phyloP scores from a whole-genome alignment of 2,888 invertebrate species.

The Trichopoda pennipes region DNA sequence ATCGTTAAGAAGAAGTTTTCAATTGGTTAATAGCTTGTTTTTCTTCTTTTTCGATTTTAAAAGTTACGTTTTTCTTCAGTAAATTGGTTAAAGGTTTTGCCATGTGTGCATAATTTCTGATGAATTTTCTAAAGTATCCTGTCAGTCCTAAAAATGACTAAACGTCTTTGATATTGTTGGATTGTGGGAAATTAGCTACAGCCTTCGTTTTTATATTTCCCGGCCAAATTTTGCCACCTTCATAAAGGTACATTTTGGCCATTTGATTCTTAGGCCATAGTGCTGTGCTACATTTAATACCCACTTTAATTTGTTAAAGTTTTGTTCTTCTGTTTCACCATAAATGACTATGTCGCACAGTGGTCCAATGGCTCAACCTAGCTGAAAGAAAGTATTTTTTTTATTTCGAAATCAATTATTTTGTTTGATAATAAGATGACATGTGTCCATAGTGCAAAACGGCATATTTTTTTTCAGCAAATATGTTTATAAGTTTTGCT shows the following conservation, averaged over 20 bases:
- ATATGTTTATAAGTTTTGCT: too few species aligned
- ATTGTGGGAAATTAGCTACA: neutral
- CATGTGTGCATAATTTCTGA: neutral
- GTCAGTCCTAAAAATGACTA: neutral
- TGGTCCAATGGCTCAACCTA: too few species aligned
- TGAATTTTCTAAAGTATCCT: neutral
- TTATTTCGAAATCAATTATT: too few species aligned
- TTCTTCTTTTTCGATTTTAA: neutral
- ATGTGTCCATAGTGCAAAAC: too few species aligned
- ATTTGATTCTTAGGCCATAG: neutral
- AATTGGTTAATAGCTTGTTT: neutral
- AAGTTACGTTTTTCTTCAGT: neutral
- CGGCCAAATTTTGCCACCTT: neutral
- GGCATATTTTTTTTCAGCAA: too few species aligned
- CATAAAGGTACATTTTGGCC: neutral
- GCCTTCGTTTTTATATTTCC: neutral
- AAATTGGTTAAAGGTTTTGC: neutral
- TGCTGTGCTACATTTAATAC: neutral
- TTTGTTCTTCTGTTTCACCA: too few species aligned
- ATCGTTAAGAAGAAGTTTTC: neutral
- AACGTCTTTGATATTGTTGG: neutral
- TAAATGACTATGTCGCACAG: too few species aligned
- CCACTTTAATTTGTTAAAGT: neutral
- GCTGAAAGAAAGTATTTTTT: too few species aligned
- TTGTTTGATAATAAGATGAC: too few species aligned